Evolutionary conservation across 2,888 invertebrate genomes (phyloP).

Genomic region (Nemurella pictetii): DNA sequence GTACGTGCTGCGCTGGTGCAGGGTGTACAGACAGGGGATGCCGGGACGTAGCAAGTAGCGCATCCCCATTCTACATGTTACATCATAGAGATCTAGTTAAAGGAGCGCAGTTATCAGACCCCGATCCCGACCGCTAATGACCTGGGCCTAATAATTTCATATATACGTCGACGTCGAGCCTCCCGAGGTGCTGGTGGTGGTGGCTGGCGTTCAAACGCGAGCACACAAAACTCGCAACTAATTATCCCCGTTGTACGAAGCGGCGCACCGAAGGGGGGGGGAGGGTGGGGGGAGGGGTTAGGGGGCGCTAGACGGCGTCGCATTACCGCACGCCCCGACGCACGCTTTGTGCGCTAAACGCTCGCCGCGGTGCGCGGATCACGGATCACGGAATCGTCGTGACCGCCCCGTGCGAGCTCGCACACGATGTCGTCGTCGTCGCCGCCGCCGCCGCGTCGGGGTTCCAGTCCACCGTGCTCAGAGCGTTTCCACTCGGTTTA

Average conservation of each 20-base stretch:
- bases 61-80: not conserved
- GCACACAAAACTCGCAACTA: constrained; percentile 35
- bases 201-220: not conserved
- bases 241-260: constrained; percentile 30
- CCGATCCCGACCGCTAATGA: constrained; percentile 18
- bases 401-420: not conserved
- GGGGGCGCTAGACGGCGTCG: too few species aligned
- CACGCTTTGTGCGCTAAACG: constrained; percentile 13
- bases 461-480: not conserved
- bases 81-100: not conserved
- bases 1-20: not conserved
- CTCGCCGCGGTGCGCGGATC: constrained; percentile 21
- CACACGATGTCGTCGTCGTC: too few species aligned
- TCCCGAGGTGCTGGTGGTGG: too few species aligned
- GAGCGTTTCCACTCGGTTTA: not conserved
- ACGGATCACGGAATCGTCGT: not conserved
- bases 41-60: not conserved
- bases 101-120: constrained; percentile 17
- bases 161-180: not conserved
- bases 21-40: not conserved
- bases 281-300: too few species aligned
- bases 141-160: constrained; percentile 28
- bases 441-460: not conserved
- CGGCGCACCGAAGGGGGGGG: not conserved
- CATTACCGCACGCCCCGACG: constrained; percentile 10